These are phyloP conservation scores for Cosmia pyralina DNA, from an alignment of 2,888 invertebrate species.

Conservation along the genomic window DNA sequence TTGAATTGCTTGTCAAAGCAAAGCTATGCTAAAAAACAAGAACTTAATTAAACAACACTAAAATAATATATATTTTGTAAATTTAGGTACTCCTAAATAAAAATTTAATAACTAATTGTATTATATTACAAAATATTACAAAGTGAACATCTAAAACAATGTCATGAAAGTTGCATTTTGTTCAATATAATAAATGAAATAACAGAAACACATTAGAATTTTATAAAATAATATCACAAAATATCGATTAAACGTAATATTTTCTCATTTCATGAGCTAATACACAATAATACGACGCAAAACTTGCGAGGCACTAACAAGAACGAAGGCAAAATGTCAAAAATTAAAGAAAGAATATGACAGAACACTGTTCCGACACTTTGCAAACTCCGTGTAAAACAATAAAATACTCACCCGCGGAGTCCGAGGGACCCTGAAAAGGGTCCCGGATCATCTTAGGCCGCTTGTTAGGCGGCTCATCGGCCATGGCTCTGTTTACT, in stretches of 20 bases:
- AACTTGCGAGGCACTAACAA: slow-evolving; percentile 87
- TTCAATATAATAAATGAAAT: slow-evolving; percentile 63
- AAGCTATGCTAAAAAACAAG: slow-evolving; percentile 23
- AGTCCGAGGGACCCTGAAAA: slow-evolving; percentile 95
- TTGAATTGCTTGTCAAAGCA: slow-evolving; percentile 23
- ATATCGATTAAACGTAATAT: slow-evolving; percentile 44
- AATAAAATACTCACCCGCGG: slow-evolving; percentile 92
- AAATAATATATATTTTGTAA: slow-evolving; percentile 11
- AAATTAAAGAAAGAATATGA: slow-evolving; percentile 86
- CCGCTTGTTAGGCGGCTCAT: slow-evolving; percentile 99
- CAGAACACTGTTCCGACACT: slow-evolving; percentile 83
- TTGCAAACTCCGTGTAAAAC: slow-evolving; percentile 79
- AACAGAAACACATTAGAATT: slow-evolving; percentile 51
- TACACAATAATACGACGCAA: slow-evolving; percentile 88
- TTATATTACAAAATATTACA: slow-evolving; percentile 17
- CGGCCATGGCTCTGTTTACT: slow-evolving; percentile 96
- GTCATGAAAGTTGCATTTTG: slow-evolving; percentile 54
- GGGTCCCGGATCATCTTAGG: slow-evolving; percentile 96
- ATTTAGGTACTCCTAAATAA: slow-evolving; percentile 4
- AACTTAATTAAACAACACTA: slow-evolving; percentile 24
- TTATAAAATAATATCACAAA: slow-evolving; percentile 36
- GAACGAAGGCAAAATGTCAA: slow-evolving; percentile 87
- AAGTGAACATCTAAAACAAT: slow-evolving; percentile 55
- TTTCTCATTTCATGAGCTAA: slow-evolving; percentile 64
- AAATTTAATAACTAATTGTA: slow-evolving; percentile 17